Percentiles rank a stretch among this genome's conserved stretches.
Conservation (phyloP, 2,797 vertebrate genomes). For the Gymnoscopelus microlampas region DNA sequence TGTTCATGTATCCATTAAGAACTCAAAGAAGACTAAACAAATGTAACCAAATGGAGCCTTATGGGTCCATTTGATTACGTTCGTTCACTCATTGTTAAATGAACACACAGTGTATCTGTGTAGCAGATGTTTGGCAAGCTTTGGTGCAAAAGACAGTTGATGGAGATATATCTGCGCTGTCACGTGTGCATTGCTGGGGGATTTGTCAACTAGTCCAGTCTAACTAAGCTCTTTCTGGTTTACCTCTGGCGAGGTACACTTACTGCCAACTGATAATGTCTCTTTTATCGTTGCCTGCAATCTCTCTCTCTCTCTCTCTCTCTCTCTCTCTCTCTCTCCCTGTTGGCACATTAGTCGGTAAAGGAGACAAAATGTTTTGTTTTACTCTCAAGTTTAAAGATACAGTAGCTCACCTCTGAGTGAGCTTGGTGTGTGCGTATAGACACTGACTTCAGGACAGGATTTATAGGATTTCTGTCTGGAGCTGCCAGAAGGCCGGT, state of each 20-base stretch:
- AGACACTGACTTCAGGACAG: neutral
- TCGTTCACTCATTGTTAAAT: neutral
- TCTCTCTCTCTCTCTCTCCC: neutral
- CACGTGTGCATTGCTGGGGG: slow-evolving; percentile 40
- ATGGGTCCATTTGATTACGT: no score
- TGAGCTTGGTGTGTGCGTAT: slow-evolving; percentile 27
- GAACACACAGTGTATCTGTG: neutral
- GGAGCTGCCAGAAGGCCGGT: slow-evolving; percentile 28
- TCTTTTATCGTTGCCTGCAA: slow-evolving; percentile 19
- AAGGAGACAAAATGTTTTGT: slow-evolving; percentile 9
- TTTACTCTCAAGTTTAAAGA: neutral
- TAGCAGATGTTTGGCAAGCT: slow-evolving; percentile 45
- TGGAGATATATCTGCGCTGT: slow-evolving; percentile 48
- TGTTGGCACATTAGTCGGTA: slow-evolving; percentile 25
- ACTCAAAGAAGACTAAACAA: no score
- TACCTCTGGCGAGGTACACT: slow-evolving; percentile 30
- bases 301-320: slow-evolving; percentile 9
- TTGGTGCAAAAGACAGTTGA: slow-evolving; percentile 33
- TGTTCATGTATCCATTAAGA: no score
- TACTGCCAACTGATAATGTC: slow-evolving; percentile 21
- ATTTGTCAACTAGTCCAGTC: slow-evolving; percentile 57
- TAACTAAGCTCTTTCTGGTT: slow-evolving; percentile 37
- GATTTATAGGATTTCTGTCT: slow-evolving; percentile 10
- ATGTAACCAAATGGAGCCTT: no score
- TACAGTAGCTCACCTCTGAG: neutral